Evolutionary conservation across 2,113 vertebrate species (phyloP).

Genomic region (Sinosuthora webbiana): DNA sequence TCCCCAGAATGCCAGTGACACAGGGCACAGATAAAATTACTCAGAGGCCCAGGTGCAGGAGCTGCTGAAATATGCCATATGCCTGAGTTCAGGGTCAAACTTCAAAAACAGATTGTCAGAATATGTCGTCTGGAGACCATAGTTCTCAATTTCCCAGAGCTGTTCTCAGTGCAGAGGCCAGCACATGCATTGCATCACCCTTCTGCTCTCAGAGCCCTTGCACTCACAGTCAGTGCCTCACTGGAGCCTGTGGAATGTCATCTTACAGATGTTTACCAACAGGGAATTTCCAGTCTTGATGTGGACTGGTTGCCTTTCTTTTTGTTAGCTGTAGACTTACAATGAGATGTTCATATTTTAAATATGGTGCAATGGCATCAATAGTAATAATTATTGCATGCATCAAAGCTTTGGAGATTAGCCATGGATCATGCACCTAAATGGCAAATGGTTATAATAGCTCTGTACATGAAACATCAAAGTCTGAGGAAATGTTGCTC

Average conservation of each 20-base stretch:
- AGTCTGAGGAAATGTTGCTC: slow-evolving; percentile 58
- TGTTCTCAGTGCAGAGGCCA: neutral
- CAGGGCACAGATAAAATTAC: neutral
- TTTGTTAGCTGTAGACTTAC: neutral
- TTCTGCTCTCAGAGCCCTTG: neutral
- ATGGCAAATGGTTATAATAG: slow-evolving; percentile 76
- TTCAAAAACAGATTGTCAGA: neutral
- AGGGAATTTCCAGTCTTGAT: neutral
- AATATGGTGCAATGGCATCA: slow-evolving; percentile 59
- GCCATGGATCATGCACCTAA: slow-evolving; percentile 75
- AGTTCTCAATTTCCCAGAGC: neutral
- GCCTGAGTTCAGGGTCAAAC: neutral
- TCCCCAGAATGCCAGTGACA: neutral
- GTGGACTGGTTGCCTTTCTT: neutral
- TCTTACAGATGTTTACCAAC: neutral
- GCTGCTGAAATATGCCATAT: neutral
- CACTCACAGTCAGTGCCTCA: neutral
- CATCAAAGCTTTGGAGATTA: slow-evolving; percentile 73
- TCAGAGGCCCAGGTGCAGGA: neutral
- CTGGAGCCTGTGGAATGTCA: neutral
- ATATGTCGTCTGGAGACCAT: neutral
- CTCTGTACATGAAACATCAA: slow-evolving; percentile 78
- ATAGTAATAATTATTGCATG: slow-evolving; percentile 73
- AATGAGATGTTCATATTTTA: slow-evolving; percentile 47
- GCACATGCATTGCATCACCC: neutral